These are phyloP conservation scores for Amblyjoppa fuscipennis DNA, from an alignment of 2,888 invertebrate genomes.

Conservation along the genomic window DNA sequence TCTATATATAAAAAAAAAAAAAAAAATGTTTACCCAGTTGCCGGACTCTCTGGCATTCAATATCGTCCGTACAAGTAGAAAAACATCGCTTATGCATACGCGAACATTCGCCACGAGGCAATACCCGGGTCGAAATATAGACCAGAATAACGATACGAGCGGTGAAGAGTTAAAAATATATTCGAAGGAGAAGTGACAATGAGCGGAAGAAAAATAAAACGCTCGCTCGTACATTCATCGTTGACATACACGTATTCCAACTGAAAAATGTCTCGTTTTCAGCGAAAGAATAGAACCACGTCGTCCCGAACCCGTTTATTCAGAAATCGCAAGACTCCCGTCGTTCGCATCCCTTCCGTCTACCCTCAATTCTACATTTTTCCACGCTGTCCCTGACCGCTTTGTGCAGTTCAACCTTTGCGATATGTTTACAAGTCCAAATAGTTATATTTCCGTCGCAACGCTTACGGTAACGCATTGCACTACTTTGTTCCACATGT, in stretches of 20 bases:
- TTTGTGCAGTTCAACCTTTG: slow-evolving; percentile 1
- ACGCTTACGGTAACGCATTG: not conserved
- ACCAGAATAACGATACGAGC: not conserved
- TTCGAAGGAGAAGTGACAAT: not conserved
- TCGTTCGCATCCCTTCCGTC: not conserved
- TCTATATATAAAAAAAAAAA: too few species aligned
- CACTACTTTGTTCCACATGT: not conserved
- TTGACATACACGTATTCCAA: not conserved
- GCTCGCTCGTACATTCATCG: slow-evolving; percentile 1
- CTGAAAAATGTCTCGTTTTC: not conserved
- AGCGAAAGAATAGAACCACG: not conserved
- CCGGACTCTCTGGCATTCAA: not conserved
- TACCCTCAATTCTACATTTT: not conserved
- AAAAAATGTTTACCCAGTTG: not conserved
- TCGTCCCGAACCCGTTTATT: not conserved
- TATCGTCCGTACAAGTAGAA: slow-evolving; percentile 1
- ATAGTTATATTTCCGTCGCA: not conserved
- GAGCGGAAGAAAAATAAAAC: slow-evolving; percentile 13
- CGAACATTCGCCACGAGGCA: not conserved
- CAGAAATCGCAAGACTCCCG: not conserved
- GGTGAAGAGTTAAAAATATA: not conserved
- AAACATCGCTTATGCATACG: not conserved
- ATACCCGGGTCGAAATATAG: slow-evolving; percentile 1
- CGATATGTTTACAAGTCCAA: not conserved
- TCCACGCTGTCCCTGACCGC: slow-evolving; percentile 23